Evolutionary conservation across 2,797 vertebrate genomes (phyloP).

Genomic region (Urocyon cinereoargenteus): DNA sequence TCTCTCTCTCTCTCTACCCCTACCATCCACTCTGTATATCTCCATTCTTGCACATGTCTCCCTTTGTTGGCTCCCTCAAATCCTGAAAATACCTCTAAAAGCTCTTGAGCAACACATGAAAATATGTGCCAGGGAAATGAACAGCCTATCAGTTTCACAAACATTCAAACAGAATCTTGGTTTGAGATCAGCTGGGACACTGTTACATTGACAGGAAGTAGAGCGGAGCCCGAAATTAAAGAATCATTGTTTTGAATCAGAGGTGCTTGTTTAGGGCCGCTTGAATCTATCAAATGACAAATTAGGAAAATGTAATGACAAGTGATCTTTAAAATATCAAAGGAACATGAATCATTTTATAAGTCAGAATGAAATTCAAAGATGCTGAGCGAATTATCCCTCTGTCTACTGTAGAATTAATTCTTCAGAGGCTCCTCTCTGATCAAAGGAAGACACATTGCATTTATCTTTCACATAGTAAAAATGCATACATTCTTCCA

Average conservation of each 20-base stretch:
- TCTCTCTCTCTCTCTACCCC: neutral
- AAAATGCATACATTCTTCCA: neutral
- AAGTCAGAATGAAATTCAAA: slow-evolving; percentile 63
- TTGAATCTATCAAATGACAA: slow-evolving; percentile 55
- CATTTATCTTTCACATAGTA: neutral
- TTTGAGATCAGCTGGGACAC: neutral
- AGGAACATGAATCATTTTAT: neutral
- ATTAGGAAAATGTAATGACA: slow-evolving; percentile 37
- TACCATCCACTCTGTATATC: neutral
- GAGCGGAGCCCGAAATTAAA: neutral
- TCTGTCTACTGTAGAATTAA: slow-evolving; percentile 45
- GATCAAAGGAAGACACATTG: slow-evolving; percentile 58
- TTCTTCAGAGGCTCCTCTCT: slow-evolving; percentile 19
- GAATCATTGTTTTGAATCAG: slow-evolving; percentile 54
- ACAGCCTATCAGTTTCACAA: neutral
- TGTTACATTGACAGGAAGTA: neutral
- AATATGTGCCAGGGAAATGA: neutral
- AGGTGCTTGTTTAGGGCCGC: neutral
- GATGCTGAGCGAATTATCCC: slow-evolving; percentile 43
- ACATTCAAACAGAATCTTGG: neutral
- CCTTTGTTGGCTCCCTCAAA: neutral
- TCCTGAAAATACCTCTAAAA: neutral
- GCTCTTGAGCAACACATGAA: neutral
- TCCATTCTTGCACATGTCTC: neutral
- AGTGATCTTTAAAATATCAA: slow-evolving; percentile 68